Base-by-base conservation (phyloP, 2,797 vertebrate species). In the Crenuchus spilurus region DNA sequence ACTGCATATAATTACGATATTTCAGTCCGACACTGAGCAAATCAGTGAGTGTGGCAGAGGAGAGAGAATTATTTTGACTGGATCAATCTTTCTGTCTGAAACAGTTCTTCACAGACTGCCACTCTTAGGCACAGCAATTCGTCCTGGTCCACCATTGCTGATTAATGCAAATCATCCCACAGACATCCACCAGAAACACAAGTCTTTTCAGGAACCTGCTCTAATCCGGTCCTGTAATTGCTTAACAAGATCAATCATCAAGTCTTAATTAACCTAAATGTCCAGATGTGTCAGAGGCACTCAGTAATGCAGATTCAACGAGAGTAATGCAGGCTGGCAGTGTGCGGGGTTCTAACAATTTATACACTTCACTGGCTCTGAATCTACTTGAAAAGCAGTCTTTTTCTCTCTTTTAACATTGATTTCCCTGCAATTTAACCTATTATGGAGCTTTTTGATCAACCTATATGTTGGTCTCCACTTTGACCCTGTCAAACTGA, bases 141-240 rank as follows among this genome's bases (percentile, higher is more conserved):
- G 22, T 65, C 37, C 58, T 68, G 63, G 41, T 69, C 35, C 41
- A 72, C 70, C 30, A 44, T 57, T 60, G 49, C 84, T 82, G 79
- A 82, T 81, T 78, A 78, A 75, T 74, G 70, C 55, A 74, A 79
- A 82, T 71, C 54, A 42, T 48, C 70, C 62, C 75, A 77, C 63
- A 33, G 48, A 60, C 41, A 48, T 60, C 58, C 69, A 37, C 46
- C 41, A 51, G 70, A 60, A 30, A 70, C 69, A 58, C 61, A 54
- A 37, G 70, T 39, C 37, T 75, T 79, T 77, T 65, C 55, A 41
- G 61, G 68, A 74, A 75, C 75, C 81, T 77, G 73, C 67, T 79
- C 77, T 78, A 79, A 79, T 81, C 70, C 67, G 52, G 67, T 74
- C 72, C 67, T 75, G 71, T 78, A 84, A 80, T 83, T 83, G 62